Evolutionary conservation across 2,113 vertebrate genomes (phyloP).

Genomic region (Planiliza haematocheilus): DNA sequence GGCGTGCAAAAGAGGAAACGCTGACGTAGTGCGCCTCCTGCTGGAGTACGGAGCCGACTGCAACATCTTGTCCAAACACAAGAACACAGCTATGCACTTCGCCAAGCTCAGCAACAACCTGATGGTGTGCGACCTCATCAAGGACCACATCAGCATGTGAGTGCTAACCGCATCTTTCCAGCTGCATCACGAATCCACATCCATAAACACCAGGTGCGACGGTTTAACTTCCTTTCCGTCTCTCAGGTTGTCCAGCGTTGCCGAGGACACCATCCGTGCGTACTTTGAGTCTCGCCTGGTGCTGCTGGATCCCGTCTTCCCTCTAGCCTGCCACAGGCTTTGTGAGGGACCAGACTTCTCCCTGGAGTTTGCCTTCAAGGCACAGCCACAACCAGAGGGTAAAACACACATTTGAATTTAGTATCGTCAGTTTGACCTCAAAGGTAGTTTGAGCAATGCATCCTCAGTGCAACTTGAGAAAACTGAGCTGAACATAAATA

Average conservation of each 20-base stretch:
- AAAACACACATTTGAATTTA: conserved; percentile 48
- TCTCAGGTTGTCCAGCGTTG: conserved; percentile 89
- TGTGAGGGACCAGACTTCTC: conserved; percentile 96
- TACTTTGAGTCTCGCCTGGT: conserved; percentile 93
- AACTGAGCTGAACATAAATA: too few relatives aligned
- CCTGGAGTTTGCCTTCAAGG: conserved; percentile 90
- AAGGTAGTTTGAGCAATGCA: too few relatives aligned
- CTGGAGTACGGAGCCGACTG: conserved; percentile 96
- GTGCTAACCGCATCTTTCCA: conserved; percentile 56
- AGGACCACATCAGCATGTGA: conserved; percentile 91
- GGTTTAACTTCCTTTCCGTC: background rate
- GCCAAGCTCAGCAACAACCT: conserved; percentile 93
- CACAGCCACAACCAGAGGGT: conserved; percentile 91
- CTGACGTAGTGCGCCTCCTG: conserved; percentile 93
- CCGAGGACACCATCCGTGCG: conserved; percentile 90
- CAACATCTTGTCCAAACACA: conserved; percentile 94
- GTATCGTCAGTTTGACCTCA: too few relatives aligned
- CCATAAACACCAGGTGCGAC: background rate
- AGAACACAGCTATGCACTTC: conserved; percentile 90
- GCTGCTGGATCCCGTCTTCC: conserved; percentile 92
- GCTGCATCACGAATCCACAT: background rate
- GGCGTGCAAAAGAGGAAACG: conserved; percentile 96
- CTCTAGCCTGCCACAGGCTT: conserved; percentile 93
- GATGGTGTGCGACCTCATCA: conserved; percentile 91
- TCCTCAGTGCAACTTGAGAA: too few relatives aligned